phyloP scores from a whole-genome alignment of 2,113 vertebrate species.

The Crotalus viridis region DNA sequence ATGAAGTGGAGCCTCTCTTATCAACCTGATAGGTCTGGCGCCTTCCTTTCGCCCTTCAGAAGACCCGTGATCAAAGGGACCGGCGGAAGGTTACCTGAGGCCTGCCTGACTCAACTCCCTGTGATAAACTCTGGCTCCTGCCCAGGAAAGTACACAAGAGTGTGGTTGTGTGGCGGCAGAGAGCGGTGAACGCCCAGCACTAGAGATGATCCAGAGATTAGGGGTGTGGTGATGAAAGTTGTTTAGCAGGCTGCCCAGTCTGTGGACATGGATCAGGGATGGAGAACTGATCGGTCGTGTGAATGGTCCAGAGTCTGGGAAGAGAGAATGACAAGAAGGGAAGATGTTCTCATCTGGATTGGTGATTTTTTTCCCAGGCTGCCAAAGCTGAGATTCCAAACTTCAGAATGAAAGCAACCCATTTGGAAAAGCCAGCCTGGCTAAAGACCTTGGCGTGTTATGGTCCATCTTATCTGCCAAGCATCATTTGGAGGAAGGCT shows the following conservation, averaged over 20 bases:
- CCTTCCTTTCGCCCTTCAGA: constrained; percentile 24
- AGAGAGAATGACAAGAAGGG: background rate
- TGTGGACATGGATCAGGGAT: rapidly evolving
- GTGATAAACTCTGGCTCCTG: background rate
- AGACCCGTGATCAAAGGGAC: background rate
- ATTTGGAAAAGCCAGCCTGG: background rate
- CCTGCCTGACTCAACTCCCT: background rate
- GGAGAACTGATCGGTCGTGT: background rate
- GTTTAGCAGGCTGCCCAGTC: rapidly evolving
- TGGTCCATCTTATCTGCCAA: background rate
- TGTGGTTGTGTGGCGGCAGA: background rate
- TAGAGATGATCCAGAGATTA: background rate
- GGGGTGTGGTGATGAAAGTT: background rate
- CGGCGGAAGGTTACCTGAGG: constrained; percentile 21
- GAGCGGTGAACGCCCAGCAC: background rate
- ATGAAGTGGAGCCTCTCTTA: constrained; percentile 3
- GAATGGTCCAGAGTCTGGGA: rapidly evolving
- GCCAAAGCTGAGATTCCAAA: background rate
- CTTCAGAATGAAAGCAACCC: background rate
- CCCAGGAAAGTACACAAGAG: background rate
- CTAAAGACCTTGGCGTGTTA: background rate
- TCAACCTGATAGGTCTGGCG: constrained; percentile 10
- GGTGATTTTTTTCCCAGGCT: background rate
- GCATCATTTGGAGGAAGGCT: background rate
- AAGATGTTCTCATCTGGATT: background rate